Conservation (phyloP, 1,140 invertebrate genomes). For the Latrodectus geometricus region DNA sequence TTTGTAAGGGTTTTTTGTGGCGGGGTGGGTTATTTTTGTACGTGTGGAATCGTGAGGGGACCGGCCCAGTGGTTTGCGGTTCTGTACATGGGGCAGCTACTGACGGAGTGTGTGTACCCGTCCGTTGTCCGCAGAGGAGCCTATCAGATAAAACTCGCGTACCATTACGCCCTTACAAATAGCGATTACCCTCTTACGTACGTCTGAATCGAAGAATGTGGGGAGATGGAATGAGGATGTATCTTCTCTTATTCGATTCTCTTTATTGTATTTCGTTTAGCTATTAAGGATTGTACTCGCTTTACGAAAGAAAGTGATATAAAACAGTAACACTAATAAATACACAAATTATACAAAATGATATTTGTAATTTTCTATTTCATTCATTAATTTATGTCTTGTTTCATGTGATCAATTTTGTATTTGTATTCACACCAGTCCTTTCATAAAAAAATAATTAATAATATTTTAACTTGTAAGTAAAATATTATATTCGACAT, state of each 20-base stretch:
- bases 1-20: slow-evolving; percentile 5
- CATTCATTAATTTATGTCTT: no score
- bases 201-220: background rate
- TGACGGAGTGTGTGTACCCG: background rate
- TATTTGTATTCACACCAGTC: no score
- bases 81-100: background rate
- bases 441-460: no score
- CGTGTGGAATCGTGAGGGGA: slow-evolving; percentile 21
- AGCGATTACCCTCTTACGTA: background rate
- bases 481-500: no score
- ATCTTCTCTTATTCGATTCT: background rate
- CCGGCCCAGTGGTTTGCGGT: slow-evolving; percentile 45
- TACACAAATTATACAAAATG: no score
- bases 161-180: background rate
- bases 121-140: background rate
- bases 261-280: no score
- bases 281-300: no score
- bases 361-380: no score
- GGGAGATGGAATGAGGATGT: background rate
- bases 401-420: no score
- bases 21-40: background rate
- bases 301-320: no score
- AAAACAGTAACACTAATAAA: no score
- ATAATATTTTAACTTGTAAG: no score
- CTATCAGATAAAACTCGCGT: background rate